Evolutionary conservation across 1,140 invertebrate genomes (phyloP), one percentile per base, ranked within the genome.

Genomic region (Pissodes strobi): DNA sequence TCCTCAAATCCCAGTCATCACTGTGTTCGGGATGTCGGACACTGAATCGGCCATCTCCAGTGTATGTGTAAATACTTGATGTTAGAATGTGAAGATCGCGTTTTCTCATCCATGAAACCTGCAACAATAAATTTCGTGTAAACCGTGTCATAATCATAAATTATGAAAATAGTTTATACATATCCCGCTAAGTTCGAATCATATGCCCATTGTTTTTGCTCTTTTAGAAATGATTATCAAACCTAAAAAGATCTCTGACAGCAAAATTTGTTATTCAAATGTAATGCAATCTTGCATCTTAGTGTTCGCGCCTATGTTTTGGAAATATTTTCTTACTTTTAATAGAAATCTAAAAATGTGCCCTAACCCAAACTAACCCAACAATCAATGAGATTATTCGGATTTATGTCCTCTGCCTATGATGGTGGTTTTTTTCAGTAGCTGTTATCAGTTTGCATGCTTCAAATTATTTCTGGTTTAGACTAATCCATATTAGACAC

Each of bases 101-200:
- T 74, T 94, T 93, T 10, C 93, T 82, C 86, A 95, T 94, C 93
- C 93, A 95, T 0, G 93, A 95, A 37, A 95, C 89, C 92, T 94
- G 82, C 15, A 56, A 34, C n/a, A n/a, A 34, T 34, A 34, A 34
- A 8, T 34, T 34, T 8, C 6, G n/a, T 6, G 30, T 34, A 34
- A 8, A 34, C 30, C n/a, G n/a, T 34, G 6, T 34, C 30, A n/a
- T 8, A 6, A 34, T 34, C 6, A 34, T 34, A 34, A 8, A 8
- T 34, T 34, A 34, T 34, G 6, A 6, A 34, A 34, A 34, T 34
- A n/a, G 30, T 34, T 34, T 6, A n/a, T 34, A 34, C n/a, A 8
- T 34, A n/a, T 34, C n/a, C 6, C 30, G n/a, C n/a, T 34, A 8
- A n/a, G n/a, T n/a, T n/a, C n/a, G n/a, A n/a, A n/a, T 34, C 30